Percentiles rank a stretch among this genome's conserved stretches.
Conservation (phyloP, 2,888 invertebrate genomes). For the Sicus ferrugineus region DNA sequence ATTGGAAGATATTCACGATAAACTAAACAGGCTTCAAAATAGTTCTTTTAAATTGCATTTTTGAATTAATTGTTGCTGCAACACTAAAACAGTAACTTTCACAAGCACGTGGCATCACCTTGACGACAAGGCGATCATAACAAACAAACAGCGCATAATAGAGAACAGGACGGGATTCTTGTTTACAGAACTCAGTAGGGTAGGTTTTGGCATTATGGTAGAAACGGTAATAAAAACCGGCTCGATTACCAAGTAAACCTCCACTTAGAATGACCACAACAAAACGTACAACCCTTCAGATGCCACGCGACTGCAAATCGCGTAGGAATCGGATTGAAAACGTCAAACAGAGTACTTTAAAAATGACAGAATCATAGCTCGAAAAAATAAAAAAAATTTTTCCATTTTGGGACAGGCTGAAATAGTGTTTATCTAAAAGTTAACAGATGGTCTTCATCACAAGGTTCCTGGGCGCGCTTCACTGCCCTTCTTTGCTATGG, state of each 20-base stretch:
- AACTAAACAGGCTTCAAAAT: too few relatives aligned
- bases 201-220: too few relatives aligned
- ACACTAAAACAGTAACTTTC: too few relatives aligned
- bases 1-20: too few relatives aligned
- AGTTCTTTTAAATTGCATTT: too few relatives aligned
- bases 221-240: background rate
- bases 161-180: too few relatives aligned
- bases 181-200: too few relatives aligned
- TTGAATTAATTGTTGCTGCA: too few relatives aligned
- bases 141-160: too few relatives aligned
- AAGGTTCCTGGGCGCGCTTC: background rate
- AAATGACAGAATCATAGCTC: background rate
- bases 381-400: constrained; percentile 22
- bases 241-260: constrained; percentile 6
- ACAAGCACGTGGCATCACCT: too few relatives aligned
- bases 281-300: constrained; percentile 15
- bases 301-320: background rate
- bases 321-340: background rate
- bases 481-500: constrained; percentile 50
- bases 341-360: background rate
- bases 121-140: too few relatives aligned
- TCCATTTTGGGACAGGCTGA: background rate
- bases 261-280: constrained; percentile 37
- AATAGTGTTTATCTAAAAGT: background rate
- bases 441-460: background rate